A percentile compares a stretch with the other conserved stretches of the same genome.
These are phyloP conservation scores for Drosophila erecta DNA, from an alignment of 1,140 invertebrate genomes.

Conservation along the genomic window DNA sequence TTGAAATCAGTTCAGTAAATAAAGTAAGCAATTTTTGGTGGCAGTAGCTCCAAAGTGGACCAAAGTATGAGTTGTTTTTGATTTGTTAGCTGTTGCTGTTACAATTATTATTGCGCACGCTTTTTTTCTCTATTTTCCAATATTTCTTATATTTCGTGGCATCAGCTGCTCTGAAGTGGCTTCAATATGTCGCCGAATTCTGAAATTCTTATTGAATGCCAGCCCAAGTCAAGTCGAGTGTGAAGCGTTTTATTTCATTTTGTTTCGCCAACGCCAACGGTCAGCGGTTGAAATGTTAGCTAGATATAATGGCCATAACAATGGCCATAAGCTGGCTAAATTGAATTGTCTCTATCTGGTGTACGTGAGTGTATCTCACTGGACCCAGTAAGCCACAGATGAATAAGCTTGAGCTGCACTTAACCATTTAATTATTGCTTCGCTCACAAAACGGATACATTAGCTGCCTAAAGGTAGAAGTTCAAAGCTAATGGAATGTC, in stretches of 20 bases:
- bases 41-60: slow-evolving; percentile 10
- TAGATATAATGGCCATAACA: slow-evolving; percentile 43
- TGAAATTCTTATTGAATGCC: slow-evolving; percentile 49
- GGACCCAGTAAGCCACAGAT: slow-evolving; percentile 21
- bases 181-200: slow-evolving; percentile 37
- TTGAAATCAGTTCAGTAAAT: slow-evolving; percentile 3
- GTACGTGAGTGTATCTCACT: slow-evolving; percentile 39
- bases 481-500: not conserved
- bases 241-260: slow-evolving; percentile 50
- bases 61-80: slow-evolving; percentile 48
- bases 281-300: slow-evolving; percentile 52
- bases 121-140: slow-evolving; percentile 14
- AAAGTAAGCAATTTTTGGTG: slow-evolving; percentile 15
- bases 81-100: slow-evolving; percentile 28
- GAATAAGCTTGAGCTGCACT: slow-evolving; percentile 40
- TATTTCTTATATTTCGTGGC: slow-evolving; percentile 29
- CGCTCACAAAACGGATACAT: slow-evolving; percentile 6
- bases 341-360: slow-evolving; percentile 53
- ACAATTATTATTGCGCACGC: slow-evolving; percentile 23
- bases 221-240: slow-evolving; percentile 29
- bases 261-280: slow-evolving; percentile 49
- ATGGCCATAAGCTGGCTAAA: slow-evolving; percentile 55
- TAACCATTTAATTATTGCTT: slow-evolving; percentile 45
- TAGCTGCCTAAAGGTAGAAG: not conserved
- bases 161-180: slow-evolving; percentile 63